Percentiles rank a stretch among this genome's conserved stretches.
These are phyloP conservation scores for Astyanax mexicanus DNA, from an alignment of 2,797 vertebrate species.

Conservation along the genomic window DNA sequence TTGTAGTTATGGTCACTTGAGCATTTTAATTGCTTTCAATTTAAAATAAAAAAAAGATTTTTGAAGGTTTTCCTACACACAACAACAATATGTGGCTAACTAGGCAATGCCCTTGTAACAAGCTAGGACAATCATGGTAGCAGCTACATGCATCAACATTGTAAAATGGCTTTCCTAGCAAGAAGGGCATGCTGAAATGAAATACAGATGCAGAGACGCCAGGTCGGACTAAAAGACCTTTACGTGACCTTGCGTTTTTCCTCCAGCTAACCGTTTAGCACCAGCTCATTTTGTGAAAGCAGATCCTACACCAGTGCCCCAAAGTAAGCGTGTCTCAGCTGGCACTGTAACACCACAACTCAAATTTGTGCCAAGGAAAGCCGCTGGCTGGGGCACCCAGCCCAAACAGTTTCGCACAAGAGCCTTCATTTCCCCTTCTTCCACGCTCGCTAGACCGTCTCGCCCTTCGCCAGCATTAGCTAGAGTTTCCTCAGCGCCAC, in stretches of 20 bases:
- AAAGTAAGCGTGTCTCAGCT: conserved; percentile 43
- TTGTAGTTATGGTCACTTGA: too few relatives aligned
- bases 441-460: conserved; percentile 45
- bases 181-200: conserved; percentile 27
- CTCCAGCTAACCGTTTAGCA: conserved; percentile 22
- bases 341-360: conserved; percentile 36
- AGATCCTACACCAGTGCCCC: conserved; percentile 5
- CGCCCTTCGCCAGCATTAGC: conserved; percentile 53
- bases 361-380: conserved; percentile 48
- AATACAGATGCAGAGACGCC: conserved; percentile 21
- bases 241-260: conserved; percentile 36
- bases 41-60: too few relatives aligned
- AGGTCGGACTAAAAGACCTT: conserved; percentile 23
- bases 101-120: neutral
- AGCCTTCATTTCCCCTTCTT: conserved; percentile 54
- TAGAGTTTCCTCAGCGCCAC: conserved; percentile 66
- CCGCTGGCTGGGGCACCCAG: conserved; percentile 28
- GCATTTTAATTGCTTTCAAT: too few relatives aligned
- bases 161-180: conserved; percentile 19
- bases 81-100: neutral
- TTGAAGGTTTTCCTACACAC: neutral
- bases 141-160: conserved; percentile 17
- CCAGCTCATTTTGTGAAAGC: conserved; percentile 17
- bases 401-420: conserved; percentile 29
- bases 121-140: conserved; percentile 19